A percentile compares a stretch with the other conserved stretches of the same genome.
These are phyloP conservation scores for Onychomys torridus DNA, from an alignment of 2,797 vertebrate genomes.

Conservation along the genomic window DNA sequence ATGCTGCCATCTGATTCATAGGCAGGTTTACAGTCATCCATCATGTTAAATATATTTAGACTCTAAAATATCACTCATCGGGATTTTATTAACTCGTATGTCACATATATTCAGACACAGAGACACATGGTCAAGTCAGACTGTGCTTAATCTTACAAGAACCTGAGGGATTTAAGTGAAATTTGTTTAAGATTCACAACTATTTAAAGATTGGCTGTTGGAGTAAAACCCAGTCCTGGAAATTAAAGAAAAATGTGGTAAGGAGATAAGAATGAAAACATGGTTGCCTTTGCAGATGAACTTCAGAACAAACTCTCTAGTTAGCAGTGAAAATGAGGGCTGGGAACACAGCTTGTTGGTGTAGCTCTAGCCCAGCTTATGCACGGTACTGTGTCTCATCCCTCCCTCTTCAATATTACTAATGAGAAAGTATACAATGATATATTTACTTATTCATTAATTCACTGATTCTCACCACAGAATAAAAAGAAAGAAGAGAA, in stretches of 20 bases:
- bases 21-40: conserved; percentile 36
- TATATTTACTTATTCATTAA: neutral
- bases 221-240: conserved; percentile 31
- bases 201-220: conserved; percentile 55
- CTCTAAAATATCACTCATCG: conserved; percentile 63
- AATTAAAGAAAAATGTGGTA: conserved; percentile 21
- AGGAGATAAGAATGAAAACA: conserved; percentile 42
- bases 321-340: neutral
- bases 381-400: neutral
- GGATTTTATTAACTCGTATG: conserved; percentile 66
- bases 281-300: neutral
- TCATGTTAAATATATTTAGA: conserved; percentile 65
- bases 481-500: neutral
- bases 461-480: neutral
- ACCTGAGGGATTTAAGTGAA: conserved; percentile 25
- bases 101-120: conserved; percentile 40
- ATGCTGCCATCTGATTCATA: conserved; percentile 66
- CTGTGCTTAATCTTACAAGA: conserved; percentile 57
- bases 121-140: conserved; percentile 10
- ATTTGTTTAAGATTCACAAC: conserved; percentile 49
- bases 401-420: neutral
- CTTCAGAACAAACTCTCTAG: neutral
- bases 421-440: neutral
- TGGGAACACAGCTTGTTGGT: too few relatives aligned
- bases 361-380: neutral